Conservation (phyloP, 2,797 vertebrate species). For the Poeciliopsis gracilis region DNA sequence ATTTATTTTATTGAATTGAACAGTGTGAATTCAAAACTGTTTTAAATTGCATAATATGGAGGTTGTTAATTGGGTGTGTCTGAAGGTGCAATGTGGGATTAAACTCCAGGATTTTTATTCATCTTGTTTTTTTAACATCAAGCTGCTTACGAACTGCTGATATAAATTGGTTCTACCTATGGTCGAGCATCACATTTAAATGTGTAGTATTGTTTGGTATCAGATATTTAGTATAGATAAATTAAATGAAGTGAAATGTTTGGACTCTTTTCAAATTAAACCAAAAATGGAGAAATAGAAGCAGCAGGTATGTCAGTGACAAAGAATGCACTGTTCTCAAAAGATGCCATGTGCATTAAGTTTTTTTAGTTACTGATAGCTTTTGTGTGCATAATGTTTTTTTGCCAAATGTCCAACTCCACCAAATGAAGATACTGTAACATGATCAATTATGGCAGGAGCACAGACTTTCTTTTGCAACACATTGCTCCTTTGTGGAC, state of each 20-base stretch:
- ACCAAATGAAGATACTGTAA: conserved; percentile 26
- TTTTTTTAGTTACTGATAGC: conserved; percentile 2
- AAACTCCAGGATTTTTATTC: not conserved
- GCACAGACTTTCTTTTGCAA: conserved; percentile 50
- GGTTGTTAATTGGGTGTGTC: not conserved
- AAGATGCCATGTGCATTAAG: conserved; percentile 1
- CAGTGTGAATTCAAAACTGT: too few species aligned
- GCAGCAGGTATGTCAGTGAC: not conserved
- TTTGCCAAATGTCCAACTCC: not conserved
- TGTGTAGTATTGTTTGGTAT: not conserved
- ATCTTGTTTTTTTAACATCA: not conserved
- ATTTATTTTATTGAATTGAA: not conserved
- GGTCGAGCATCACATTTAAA: not conserved
- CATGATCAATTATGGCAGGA: conserved; percentile 55
- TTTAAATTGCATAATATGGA: not conserved
- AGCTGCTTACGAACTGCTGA: not conserved
- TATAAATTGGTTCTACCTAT: not conserved
- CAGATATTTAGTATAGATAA: not conserved
- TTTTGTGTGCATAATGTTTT: conserved; percentile 3
- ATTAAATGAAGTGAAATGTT: not conserved
- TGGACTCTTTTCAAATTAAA: not conserved
- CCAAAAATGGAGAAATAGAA: not conserved
- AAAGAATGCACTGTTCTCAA: not conserved
- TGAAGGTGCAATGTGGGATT: not conserved
- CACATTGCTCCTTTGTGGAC: conserved; percentile 33